Percentiles rank a stretch among this genome's conserved stretches.
Evolutionary conservation across 2,797 vertebrate genomes (phyloP).

Genomic region (Eurystomus glaucurus): DNA sequence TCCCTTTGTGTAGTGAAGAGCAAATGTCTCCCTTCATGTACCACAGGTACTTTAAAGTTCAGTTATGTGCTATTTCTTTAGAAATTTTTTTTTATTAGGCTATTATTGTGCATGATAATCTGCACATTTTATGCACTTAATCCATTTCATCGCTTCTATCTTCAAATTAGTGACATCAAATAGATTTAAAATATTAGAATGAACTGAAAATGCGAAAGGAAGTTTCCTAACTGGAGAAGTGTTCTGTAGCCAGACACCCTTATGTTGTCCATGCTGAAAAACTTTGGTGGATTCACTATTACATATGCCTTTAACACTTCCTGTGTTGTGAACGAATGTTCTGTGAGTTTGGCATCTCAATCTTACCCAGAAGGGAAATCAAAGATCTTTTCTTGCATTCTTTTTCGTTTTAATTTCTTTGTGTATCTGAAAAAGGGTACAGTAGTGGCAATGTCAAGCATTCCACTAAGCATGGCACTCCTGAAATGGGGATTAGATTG

Average conservation of each 20-base stretch:
- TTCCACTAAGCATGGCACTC: not conserved
- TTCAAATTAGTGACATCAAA: not conserved
- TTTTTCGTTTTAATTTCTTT: not conserved
- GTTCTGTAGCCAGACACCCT: not conserved
- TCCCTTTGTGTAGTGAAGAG: not conserved
- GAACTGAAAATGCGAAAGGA: not conserved
- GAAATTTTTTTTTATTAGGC: not conserved
- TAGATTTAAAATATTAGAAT: not conserved
- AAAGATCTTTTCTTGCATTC: not conserved
- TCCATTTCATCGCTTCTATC: not conserved
- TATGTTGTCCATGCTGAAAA: not conserved
- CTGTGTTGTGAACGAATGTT: not conserved
- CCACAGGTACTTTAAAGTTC: not conserved
- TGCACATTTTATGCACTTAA: not conserved
- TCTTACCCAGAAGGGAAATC: not conserved
- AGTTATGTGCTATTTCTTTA: not conserved
- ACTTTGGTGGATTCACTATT: not conserved
- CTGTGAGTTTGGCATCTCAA: not conserved
- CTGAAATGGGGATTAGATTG: not conserved
- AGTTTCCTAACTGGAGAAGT: not conserved
- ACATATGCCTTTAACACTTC: fast-evolving
- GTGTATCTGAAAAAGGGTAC: not conserved
- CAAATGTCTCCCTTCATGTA: not conserved
- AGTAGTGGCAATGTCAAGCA: not conserved
- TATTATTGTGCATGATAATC: not conserved